Conservation (phyloP, 2,888 invertebrate species). For the Orthosia incerta region DNA sequence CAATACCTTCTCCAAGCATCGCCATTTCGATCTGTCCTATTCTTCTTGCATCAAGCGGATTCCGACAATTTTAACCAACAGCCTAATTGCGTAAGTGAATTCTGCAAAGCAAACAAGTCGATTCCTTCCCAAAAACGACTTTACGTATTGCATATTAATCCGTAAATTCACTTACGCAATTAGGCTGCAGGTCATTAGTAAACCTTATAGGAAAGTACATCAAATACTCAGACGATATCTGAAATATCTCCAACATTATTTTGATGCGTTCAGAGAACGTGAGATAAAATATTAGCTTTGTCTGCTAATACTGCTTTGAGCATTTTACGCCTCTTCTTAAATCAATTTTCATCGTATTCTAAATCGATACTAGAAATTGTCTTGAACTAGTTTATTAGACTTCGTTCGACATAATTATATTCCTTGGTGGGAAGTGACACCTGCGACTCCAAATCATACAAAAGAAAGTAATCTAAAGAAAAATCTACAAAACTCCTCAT, state of each 20-base stretch:
- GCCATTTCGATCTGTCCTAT: no score
- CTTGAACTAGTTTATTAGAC: not conserved
- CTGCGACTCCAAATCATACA: conserved; percentile 17
- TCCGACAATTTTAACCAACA: no score
- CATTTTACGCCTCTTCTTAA: not conserved
- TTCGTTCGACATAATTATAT: not conserved
- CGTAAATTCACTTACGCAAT: no score
- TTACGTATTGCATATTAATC: no score
- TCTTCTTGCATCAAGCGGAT: no score
- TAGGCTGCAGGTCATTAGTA: not conserved
- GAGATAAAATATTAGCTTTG: not conserved
- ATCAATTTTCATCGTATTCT: not conserved
- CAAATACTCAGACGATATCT: no score
- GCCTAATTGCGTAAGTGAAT: no score
- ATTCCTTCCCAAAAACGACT: no score
- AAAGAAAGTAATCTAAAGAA: conserved; percentile 16
- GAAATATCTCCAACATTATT: not conserved
- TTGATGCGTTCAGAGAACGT: not conserved
- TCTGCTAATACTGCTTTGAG: not conserved
- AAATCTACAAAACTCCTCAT: conserved; percentile 59
- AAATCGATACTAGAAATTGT: not conserved
- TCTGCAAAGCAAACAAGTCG: no score
- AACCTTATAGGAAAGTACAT: not conserved
- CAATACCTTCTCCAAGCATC: no score
- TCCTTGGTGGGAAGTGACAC: conserved; percentile 36